Conservation (phyloP, 2,888 invertebrate genomes). For the Argyresthia albistria region DNA sequence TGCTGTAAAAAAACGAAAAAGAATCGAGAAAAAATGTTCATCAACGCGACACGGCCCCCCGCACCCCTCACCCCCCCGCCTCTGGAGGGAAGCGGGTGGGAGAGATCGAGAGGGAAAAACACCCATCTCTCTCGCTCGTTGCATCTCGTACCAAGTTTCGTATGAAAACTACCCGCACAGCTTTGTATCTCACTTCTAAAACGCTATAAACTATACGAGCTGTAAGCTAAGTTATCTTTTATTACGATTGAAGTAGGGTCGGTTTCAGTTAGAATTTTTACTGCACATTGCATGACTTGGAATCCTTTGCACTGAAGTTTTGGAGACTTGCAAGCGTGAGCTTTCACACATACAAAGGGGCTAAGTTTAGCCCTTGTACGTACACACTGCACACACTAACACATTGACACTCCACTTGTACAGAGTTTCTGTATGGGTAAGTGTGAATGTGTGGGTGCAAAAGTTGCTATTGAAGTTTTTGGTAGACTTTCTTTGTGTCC, state of each 20-base stretch:
- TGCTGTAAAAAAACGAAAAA: slow-evolving; percentile 63
- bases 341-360: slow-evolving; percentile 35
- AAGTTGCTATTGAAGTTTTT: slow-evolving; percentile 69
- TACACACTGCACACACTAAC: slow-evolving; percentile 51
- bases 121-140: slow-evolving; percentile 30
- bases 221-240: not conserved
- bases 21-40: slow-evolving; percentile 63
- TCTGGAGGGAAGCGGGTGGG: slow-evolving; percentile 58
- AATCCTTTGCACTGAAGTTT: slow-evolving; percentile 39
- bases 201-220: slow-evolving; percentile 17
- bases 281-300: slow-evolving; percentile 14
- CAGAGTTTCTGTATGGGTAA: slow-evolving; percentile 31
- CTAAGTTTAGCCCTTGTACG: slow-evolving; percentile 59
- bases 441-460: slow-evolving; percentile 40
- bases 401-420: slow-evolving; percentile 41
- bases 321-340: slow-evolving; percentile 58
- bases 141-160: slow-evolving; percentile 66
- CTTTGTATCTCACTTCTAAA: slow-evolving; percentile 16
- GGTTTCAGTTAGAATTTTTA: slow-evolving; percentile 12
- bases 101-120: slow-evolving; percentile 30
- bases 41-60: slow-evolving; percentile 67
- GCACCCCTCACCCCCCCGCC: slow-evolving; percentile 37
- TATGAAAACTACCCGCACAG: slow-evolving; percentile 70
- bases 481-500: slow-evolving; percentile 70
- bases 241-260: slow-evolving; percentile 7